Base-by-base conservation (phyloP, 2,888 invertebrate species). In the Parapristionchus giblindavisi region DNA sequence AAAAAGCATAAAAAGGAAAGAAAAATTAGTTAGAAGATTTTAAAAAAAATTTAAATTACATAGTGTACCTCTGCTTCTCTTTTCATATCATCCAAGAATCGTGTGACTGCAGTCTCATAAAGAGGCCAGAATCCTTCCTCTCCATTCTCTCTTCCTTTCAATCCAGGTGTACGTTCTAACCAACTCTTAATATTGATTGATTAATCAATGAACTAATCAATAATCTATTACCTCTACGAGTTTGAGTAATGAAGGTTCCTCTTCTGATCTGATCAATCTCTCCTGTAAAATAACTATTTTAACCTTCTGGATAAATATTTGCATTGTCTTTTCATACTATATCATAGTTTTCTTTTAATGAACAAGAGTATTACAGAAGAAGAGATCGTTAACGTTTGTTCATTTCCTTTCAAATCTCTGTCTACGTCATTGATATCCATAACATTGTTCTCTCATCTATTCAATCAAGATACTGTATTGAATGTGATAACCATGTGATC, bases 51-150 rank as follows among this genome's bases (percentile, higher is more conserved):
- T 17, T 17, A 43, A 43, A 43, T 43, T 8, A 14, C 43, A 43
- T 2, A 61, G 27, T 40, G 38, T 78, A 88, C 89, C 83, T 84
- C 81, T 4, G 89, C 88, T 52, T 85, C 79, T 21, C 81, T 80
- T 76, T 86, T 87, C 70, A 87, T 81, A 63, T 90, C 88, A 17
- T 87, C 90, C 48, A 96, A 90, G 90, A 94, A 92, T 36, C 90
- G 90, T 34, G 85, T 83, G 0, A 90, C 90, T 2, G 90, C 88
- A 43, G 80, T 89, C 83, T 93, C 91, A 89, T 95, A 98, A 86
- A 95, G 94, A 40, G 93, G 92, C 96, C 96, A 97, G 90, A 98
- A 98, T 89, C 95, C 93, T 1, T 93, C 94, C 6, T 85, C 48
- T 38, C 58, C 72, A n/a, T 58, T 60, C 29, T 58, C 60, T n/a